Evolutionary conservation across 1,140 invertebrate genomes (phyloP), one percentile per base, ranked within the genome.

Genomic region (Druon quercuslanigerum): DNA sequence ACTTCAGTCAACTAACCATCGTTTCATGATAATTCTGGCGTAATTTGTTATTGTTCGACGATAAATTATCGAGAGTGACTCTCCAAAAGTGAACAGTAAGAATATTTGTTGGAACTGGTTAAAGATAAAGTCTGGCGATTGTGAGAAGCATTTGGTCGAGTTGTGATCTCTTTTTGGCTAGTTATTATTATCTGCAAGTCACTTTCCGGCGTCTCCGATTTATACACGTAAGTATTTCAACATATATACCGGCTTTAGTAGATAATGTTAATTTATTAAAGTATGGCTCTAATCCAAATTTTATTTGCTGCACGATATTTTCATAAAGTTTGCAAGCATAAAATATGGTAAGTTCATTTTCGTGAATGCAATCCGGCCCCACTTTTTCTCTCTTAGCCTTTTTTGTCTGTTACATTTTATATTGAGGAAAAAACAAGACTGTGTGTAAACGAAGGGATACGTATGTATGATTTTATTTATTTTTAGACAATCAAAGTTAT

Each of bases 1-100:
- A 66, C 20, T 66, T 66, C 57, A 66, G 7, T 12, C 20, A 11
- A 17, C 12, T 25, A 20, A 13, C 8, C 56, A 11, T 46, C 56
- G 19, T 20, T 11, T 20, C 17, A 16, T 66, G 25, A 25, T 25
- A 3, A 66, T 16, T 33, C 33, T 66, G 57, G 20, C 16, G 57
- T 33, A 66, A 66, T 66, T 66, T 66, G 57, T 66, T 66, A 14
- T 66, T 66, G 57, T 66, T 66, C 57, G n/a, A 25, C 20, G 13
- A 66, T 66, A 33, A 66, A 66, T 66, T 25, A 66, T 66, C 25
- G 8, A 3, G 57, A 66, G 7, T 6, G 6, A 33, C 16, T 66
- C 33, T 33, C 12, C 40, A 16, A 13, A 20, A 66, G 25, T 33
- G 25, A 2, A 33, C 12, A 13, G 19, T 46, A 16, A 8, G 57